Evolutionary conservation across 2,888 invertebrate species (phyloP).

Genomic region (Spilosoma lubricipeda): DNA sequence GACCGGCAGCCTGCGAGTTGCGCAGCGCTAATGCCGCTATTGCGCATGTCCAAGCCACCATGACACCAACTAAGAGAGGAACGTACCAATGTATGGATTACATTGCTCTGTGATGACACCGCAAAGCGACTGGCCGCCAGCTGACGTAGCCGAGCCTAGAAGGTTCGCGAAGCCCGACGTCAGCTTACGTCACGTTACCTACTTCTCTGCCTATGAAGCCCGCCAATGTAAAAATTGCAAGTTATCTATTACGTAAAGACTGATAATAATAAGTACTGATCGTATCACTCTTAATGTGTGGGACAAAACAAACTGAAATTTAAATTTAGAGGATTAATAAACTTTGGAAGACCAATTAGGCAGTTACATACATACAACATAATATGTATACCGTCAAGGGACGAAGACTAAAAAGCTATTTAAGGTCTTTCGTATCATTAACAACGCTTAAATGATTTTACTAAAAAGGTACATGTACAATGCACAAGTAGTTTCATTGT

Average conservation of each 20-base stretch:
- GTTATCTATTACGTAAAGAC: slow-evolving; percentile 40
- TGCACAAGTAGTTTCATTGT: background rate
- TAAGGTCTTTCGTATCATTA: background rate
- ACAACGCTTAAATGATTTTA: no score
- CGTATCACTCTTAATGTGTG: slow-evolving; percentile 9
- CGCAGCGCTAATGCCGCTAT: slow-evolving; percentile 31
- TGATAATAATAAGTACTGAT: background rate
- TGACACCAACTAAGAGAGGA: background rate
- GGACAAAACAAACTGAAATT: background rate
- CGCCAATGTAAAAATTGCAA: slow-evolving; percentile 33
- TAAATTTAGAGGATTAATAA: background rate
- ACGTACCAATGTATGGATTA: background rate
- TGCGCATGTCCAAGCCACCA: slow-evolving; percentile 45
- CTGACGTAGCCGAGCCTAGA: slow-evolving; percentile 59
- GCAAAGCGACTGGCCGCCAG: slow-evolving; percentile 35
- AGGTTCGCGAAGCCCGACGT: slow-evolving; percentile 70
- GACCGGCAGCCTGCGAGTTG: slow-evolving; percentile 23
- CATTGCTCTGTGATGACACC: slow-evolving; percentile 7
- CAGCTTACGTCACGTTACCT: slow-evolving; percentile 62
- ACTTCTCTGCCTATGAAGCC: slow-evolving; percentile 47
- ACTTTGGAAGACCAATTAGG: background rate
- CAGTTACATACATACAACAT: no score
- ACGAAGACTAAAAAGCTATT: background rate
- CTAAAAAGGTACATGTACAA: no score
- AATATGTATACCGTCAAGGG: no score